Conservation (phyloP, 2,888 invertebrate species). For the Brassicogethes aeneus region DNA sequence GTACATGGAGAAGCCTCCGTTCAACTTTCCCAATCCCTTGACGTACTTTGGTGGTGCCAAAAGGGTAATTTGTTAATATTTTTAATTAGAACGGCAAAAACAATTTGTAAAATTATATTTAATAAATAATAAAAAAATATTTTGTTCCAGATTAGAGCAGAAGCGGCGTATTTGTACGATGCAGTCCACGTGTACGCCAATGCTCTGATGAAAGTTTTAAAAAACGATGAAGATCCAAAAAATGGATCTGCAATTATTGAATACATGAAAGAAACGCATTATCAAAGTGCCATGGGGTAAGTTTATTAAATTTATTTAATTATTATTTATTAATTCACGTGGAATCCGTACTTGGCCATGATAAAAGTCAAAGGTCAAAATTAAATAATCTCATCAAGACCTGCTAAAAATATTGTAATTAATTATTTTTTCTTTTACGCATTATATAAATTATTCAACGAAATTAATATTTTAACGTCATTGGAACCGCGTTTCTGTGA, state of each 20-base stretch:
- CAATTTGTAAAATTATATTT: too few relatives aligned
- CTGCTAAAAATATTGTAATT: too few relatives aligned
- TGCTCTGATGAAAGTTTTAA: slow-evolving; percentile 64
- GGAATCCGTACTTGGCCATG: too few relatives aligned
- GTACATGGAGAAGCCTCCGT: slow-evolving; percentile 77
- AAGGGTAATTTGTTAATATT: slow-evolving; percentile 36
- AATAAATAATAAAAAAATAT: slow-evolving; percentile 3
- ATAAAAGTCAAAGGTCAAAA: too few relatives aligned
- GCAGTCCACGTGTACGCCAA: slow-evolving; percentile 86
- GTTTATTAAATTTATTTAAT: too few relatives aligned
- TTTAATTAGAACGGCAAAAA: background rate
- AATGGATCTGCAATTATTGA: slow-evolving; percentile 79
- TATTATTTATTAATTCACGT: background rate
- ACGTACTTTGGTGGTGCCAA: slow-evolving; percentile 62
- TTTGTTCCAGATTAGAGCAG: slow-evolving; percentile 62
- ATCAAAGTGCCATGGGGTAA: slow-evolving; percentile 81
- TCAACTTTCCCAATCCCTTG: slow-evolving; percentile 77
- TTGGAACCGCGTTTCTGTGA: too few relatives aligned
- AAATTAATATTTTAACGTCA: too few relatives aligned
- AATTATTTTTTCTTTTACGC: too few relatives aligned
- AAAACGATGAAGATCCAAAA: slow-evolving; percentile 56
- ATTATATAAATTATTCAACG: too few relatives aligned
- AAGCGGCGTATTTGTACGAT: slow-evolving; percentile 89
- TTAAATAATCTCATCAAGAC: too few relatives aligned
- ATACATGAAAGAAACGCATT: slow-evolving; percentile 66